These are phyloP conservation scores for Proisotoma minuta DNA, from an alignment of 2,888 invertebrate genomes.

Conservation along the genomic window DNA sequence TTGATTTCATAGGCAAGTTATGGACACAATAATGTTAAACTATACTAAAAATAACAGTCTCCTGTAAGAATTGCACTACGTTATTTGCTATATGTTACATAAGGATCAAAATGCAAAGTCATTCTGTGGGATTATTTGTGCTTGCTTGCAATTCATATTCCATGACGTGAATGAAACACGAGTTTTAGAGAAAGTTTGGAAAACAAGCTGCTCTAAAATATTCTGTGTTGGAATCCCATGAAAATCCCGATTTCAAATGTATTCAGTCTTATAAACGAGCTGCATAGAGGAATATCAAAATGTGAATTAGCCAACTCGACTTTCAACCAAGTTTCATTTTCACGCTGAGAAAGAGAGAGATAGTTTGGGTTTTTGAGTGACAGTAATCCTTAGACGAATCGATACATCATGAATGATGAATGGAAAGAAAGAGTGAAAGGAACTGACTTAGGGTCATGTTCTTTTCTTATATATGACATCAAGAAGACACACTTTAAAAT, in stretches of 20 bases:
- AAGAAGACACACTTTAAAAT: constrained; percentile 24
- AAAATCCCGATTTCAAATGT: neutral
- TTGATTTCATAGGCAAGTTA: no score
- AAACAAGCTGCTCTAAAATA: no score
- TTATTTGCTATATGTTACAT: neutral
- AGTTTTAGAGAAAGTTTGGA: no score
- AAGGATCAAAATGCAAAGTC: no score
- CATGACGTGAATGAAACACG: no score
- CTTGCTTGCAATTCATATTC: no score
- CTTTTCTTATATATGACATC: constrained; percentile 1
- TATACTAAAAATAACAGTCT: no score
- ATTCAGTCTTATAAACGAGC: constrained; percentile 14
- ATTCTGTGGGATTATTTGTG: no score
- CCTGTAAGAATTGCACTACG: constrained; percentile 5
- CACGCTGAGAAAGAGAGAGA: neutral
- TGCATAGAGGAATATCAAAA: constrained; percentile 3
- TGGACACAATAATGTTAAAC: no score
- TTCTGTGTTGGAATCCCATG: no score
- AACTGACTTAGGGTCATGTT: constrained; percentile 7
- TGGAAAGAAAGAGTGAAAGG: neutral
- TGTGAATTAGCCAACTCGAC: neutral
- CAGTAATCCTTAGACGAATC: constrained; percentile 10
- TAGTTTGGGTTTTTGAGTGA: neutral
- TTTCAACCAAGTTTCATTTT: neutral
- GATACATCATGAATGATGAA: constrained; percentile 12